These are phyloP conservation scores for Drosophila fulvimacula DNA, from an alignment of 2,888 invertebrate genomes.

Conservation along the genomic window DNA sequence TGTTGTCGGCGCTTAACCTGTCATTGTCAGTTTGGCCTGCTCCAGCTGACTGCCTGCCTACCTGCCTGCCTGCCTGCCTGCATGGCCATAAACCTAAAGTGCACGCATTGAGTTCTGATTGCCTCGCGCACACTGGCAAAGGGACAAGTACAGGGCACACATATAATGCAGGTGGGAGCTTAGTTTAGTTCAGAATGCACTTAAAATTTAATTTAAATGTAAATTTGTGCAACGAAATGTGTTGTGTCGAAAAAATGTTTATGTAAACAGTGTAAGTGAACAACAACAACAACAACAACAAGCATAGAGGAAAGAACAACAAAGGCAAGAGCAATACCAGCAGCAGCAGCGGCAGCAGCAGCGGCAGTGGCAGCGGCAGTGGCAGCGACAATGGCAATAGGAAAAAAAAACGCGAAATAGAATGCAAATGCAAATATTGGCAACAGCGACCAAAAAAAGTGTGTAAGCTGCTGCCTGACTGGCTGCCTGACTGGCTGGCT, in stretches of 20 bases:
- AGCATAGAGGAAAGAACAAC: constrained; percentile 10
- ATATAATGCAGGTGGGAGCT: constrained; percentile 59
- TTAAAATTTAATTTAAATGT: constrained; percentile 82
- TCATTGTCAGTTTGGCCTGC: constrained; percentile 72
- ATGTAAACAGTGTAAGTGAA: constrained; percentile 76
- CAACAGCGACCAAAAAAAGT: constrained; percentile 67
- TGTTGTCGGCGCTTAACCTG: constrained; percentile 77
- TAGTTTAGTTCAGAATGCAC: constrained; percentile 81
- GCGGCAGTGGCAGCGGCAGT: constrained; percentile 18
- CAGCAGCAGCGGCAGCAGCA: constrained; percentile 16
- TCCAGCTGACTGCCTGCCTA: constrained; percentile 6
- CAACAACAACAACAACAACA: constrained; percentile 36
- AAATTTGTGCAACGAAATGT: constrained; percentile 81
- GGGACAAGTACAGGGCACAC: constrained; percentile 5
- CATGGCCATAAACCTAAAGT: constrained; percentile 67
- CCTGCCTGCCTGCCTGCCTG: constrained; percentile 8
- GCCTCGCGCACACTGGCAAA: constrained; percentile 41
- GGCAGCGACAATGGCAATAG: constrained; percentile 59
- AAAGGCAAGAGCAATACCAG: constrained; percentile 13
- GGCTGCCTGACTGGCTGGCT: constrained; percentile 56
- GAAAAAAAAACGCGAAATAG: constrained; percentile 64
- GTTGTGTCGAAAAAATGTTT: constrained; percentile 80
- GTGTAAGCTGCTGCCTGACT: constrained; percentile 76
- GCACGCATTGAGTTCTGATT: constrained; percentile 81
- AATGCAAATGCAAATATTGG: constrained; percentile 82